Evolutionary conservation across 2,888 invertebrate genomes (phyloP).

Genomic region (Lepidonotus clava): DNA sequence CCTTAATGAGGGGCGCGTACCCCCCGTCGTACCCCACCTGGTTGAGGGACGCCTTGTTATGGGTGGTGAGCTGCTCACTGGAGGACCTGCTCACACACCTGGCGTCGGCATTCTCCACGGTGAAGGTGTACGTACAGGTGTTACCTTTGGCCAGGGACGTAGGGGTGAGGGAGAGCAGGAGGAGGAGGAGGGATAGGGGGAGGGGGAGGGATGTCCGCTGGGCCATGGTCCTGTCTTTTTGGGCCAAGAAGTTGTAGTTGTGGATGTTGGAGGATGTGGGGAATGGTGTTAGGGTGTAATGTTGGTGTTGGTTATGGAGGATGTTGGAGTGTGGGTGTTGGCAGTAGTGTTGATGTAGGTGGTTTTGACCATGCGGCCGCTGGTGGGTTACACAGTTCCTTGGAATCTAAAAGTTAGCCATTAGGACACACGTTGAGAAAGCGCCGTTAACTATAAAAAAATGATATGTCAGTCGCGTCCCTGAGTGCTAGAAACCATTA

Average conservation of each 20-base stretch:
- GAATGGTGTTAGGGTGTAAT: neutral
- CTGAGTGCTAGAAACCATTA: no score
- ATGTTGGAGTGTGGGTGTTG: no score
- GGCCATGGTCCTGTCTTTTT: neutral
- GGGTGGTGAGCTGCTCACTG: neutral
- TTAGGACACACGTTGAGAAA: no score
- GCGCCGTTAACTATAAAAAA: no score
- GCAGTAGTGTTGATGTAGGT: no score
- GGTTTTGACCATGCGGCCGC: no score
- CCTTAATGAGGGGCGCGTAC: neutral
- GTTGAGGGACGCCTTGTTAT: neutral
- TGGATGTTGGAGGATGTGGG: neutral
- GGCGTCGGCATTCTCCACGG: neutral
- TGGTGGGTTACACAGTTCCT: no score
- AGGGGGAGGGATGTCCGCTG: neutral
- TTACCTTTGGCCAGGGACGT: neutral
- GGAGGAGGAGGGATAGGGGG: neutral
- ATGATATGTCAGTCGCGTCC: no score
- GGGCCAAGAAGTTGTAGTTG: no score
- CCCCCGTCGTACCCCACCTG: neutral
- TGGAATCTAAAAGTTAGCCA: no score
- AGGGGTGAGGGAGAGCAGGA: neutral
- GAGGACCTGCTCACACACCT: neutral
- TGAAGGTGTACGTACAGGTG: constrained; percentile 40
- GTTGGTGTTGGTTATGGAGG: neutral